These are phyloP conservation scores for Magallana angulata DNA, from an alignment of 1,140 invertebrate species.

Conservation along the genomic window DNA sequence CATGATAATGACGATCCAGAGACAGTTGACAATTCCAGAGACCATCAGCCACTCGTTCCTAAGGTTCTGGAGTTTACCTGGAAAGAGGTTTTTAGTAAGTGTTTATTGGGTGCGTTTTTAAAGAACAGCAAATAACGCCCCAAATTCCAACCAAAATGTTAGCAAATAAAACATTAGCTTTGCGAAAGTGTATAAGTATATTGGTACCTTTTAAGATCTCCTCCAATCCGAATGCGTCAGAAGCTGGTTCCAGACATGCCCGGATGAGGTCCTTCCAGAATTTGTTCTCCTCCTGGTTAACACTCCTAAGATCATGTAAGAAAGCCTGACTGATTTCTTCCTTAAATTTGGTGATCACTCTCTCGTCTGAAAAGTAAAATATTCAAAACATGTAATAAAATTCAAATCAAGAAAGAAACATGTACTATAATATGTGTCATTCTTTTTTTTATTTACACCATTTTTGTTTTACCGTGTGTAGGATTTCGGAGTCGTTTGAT, in stretches of 20 bases:
- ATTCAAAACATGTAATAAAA: neutral
- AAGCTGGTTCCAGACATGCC: conserved; percentile 67
- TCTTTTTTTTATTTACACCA: neutral
- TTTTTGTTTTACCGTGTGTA: neutral
- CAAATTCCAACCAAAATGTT: too few species aligned
- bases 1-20: conserved; percentile 70
- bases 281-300: conserved; percentile 62
- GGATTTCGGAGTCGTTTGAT: neutral
- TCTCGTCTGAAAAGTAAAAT: conserved; percentile 59
- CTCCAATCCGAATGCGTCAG: conserved; percentile 69
- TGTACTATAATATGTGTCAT: neutral
- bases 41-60: conserved; percentile 56
- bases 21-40: conserved; percentile 66
- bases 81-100: neutral
- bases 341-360: conserved; percentile 59
- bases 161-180: too few species aligned
- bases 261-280: conserved; percentile 67
- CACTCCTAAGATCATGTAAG: conserved; percentile 55
- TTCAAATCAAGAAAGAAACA: neutral
- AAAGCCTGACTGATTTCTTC: conserved; percentile 56
- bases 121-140: too few species aligned
- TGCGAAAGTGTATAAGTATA: too few species aligned
- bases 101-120: too few species aligned
- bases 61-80: neutral
- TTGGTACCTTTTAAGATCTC: conserved; percentile 68